Conservation (phyloP, 2,797 vertebrate species). For the Netta rufina region DNA sequence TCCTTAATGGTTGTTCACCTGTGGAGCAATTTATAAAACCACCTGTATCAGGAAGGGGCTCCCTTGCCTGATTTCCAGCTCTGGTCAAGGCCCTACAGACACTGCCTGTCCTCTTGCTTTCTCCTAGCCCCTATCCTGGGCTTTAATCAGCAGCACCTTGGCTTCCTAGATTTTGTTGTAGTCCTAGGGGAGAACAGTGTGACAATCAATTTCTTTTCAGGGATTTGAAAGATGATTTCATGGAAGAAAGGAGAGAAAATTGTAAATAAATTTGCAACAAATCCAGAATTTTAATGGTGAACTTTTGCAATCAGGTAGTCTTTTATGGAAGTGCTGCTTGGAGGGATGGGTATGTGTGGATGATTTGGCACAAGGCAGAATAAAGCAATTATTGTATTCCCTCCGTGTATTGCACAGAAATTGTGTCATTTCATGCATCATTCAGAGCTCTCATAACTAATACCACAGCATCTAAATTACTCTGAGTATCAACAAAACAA, state of each 20-base stretch:
- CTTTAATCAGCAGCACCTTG: background rate
- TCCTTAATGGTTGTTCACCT: background rate
- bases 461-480: conserved; percentile 25
- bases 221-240: background rate
- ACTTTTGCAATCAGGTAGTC: background rate
- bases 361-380: conserved; percentile 8
- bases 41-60: background rate
- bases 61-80: background rate
- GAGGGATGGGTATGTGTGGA: background rate
- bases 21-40: background rate
- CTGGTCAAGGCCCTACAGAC: background rate
- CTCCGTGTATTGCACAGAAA: conserved; percentile 27
- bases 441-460: conserved; percentile 41
- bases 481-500: background rate
- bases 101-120: fast-evolving
- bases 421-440: conserved; percentile 57
- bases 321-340: background rate
- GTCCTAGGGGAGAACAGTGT: background rate
- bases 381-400: conserved; percentile 54
- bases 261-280: background rate
- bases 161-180: background rate
- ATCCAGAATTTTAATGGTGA: background rate
- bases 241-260: background rate
- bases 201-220: background rate
- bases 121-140: background rate